Evolutionary conservation across 2,888 invertebrate genomes (phyloP).

Genomic region (Ernsta delagoae): DNA sequence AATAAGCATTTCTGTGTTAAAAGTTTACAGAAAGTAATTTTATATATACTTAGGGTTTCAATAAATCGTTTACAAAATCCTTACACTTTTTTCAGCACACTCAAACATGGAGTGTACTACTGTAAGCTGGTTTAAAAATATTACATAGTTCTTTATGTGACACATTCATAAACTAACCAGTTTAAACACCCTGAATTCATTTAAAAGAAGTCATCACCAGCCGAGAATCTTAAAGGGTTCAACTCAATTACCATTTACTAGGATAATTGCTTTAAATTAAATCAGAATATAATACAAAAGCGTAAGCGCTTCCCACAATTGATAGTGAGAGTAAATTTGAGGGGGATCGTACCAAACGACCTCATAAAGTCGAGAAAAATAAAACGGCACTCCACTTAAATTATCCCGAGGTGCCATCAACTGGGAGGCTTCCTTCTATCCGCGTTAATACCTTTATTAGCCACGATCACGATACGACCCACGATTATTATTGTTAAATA

Average conservation of each 20-base stretch:
- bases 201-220: constrained; percentile 47
- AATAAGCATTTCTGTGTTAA: no score
- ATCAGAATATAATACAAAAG: constrained; percentile 50
- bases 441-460: constrained; percentile 10
- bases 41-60: no score
- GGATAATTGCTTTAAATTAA: constrained; percentile 66
- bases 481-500: no score
- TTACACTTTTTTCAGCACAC: no score
- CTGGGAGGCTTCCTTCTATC: constrained; percentile 29
- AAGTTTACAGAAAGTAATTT: no score
- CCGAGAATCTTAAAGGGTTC: constrained; percentile 49
- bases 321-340: constrained; percentile 62
- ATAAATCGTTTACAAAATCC: no score
- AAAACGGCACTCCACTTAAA: constrained; percentile 62
- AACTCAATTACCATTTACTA: constrained; percentile 67
- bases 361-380: constrained; percentile 64
- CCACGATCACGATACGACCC: constrained; percentile 13
- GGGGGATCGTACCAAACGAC: constrained; percentile 54
- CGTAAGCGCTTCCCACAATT: constrained; percentile 51
- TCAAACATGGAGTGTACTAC: no score
- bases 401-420: constrained; percentile 57
- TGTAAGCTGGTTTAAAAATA: no score
- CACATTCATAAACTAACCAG: constrained; percentile 3
- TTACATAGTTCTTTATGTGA: neutral
- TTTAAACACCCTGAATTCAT: constrained; percentile 44